These are phyloP conservation scores for Lepus timidus DNA, from an alignment of 2,113 vertebrate genomes.

Conservation along the genomic window DNA sequence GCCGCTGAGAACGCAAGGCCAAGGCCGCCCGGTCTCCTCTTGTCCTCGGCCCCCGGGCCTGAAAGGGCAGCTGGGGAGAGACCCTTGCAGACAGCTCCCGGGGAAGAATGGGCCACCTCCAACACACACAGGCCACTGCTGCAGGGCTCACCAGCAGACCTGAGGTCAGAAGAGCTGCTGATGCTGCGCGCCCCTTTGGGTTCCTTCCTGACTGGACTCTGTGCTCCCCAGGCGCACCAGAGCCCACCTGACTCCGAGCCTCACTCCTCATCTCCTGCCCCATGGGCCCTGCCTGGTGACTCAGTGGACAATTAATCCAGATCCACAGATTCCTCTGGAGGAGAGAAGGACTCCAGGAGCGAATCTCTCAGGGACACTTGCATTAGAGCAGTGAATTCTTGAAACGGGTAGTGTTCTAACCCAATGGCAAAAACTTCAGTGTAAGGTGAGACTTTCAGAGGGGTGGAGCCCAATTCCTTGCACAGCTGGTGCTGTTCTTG, in stretches of 20 bases:
- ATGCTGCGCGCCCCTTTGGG: not conserved
- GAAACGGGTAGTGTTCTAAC: not conserved
- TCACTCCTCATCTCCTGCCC: not conserved
- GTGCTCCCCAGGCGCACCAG: not conserved
- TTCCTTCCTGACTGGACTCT: not conserved
- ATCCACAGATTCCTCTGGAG: not conserved
- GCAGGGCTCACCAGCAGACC: too few species aligned
- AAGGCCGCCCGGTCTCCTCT: not conserved
- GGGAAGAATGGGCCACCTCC: not conserved
- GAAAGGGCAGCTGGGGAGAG: too few species aligned
- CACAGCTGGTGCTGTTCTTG: not conserved
- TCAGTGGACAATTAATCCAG: not conserved
- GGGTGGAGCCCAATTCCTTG: not conserved
- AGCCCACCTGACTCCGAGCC: too few species aligned
- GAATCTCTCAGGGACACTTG: not conserved
- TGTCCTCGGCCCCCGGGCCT: not conserved
- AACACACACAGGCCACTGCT: rapidly evolving
- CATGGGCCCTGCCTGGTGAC: not conserved
- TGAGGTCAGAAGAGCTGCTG: not conserved
- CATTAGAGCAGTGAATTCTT: not conserved
- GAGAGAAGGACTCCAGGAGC: not conserved
- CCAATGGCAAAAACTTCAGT: not conserved
- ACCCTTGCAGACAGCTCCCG: not conserved
- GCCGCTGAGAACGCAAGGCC: not conserved
- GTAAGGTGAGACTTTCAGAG: not conserved